Base-by-base conservation (phyloP, 2,113 vertebrate genomes). In the Rousettus leschenaultii region DNA sequence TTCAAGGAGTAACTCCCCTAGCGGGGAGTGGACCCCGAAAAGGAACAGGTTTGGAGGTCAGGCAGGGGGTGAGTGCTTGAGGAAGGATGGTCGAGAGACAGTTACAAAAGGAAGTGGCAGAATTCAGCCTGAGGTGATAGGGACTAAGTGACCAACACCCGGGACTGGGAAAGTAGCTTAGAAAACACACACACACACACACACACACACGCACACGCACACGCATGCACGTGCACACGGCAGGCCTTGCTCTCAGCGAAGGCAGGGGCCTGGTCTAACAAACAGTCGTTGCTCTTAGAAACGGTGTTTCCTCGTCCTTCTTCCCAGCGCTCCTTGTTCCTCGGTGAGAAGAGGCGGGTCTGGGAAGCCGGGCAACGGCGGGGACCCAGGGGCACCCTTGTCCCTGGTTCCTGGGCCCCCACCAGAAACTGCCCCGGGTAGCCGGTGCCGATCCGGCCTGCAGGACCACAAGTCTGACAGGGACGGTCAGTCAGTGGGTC, bases 251-350 rank as follows among this genome's bases (percentile, higher is more conserved):
- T 91, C 84, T 77, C 18, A 15, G 53, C n/a, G 57, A 84, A 35
- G 51, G 43, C 2, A 21, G 5, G 7, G 28, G 14, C 10, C 43
- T 65, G 18, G 13, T 66, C 38, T 93, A 88, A 91, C 51, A 77
- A 70, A 53, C 3, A 84, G 48, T 28, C 82, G 16, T 75, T 96
- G 71, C 65, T 83, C 77, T 95, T 74, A 93, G 48, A 86, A 83
- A 22, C 3, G 2, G 0, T 2, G 12, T 91, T 91, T 93, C 51
- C 61, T 63, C 22, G 28, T 12, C 6, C 8, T 80, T 12, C 45
- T 65, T 33, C 18, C 24, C 45, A 53, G 65, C 59, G 33, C 63
- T 40, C 63, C 38, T 11, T 13, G 26, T 57, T 40, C 63, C 38
- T 11, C 16, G 26, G 30, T 28, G 16, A 65, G 61, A 75, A 33